phyloP scores from a whole-genome alignment of 2,888 invertebrate genomes.

The Agrochola litura region DNA sequence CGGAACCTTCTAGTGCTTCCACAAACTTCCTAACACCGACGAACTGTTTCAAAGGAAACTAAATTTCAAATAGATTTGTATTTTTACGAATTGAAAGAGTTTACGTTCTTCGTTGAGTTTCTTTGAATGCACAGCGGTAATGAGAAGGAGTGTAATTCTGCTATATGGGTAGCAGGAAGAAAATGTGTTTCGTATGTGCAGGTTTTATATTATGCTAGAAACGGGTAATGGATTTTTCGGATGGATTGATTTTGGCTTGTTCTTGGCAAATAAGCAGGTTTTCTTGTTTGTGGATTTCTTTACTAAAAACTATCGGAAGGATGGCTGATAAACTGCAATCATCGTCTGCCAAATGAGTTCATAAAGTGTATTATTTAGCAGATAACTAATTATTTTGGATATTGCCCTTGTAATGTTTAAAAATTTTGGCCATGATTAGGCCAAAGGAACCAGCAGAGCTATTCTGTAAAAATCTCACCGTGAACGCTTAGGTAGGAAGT shows the following conservation, averaged over 20 bases:
- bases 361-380: no score
- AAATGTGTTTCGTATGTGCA: conserved; percentile 20
- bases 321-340: neutral
- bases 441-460: no score
- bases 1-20: conserved; percentile 41
- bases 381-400: no score
- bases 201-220: neutral
- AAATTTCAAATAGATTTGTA: conserved; percentile 64
- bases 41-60: conserved; percentile 50
- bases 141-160: conserved; percentile 50
- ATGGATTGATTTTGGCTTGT: neutral
- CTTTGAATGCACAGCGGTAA: conserved; percentile 56
- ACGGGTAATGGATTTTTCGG: neutral
- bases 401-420: neutral
- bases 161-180: neutral
- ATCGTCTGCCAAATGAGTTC: neutral
- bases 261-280: neutral
- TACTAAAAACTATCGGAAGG: neutral
- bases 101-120: conserved; percentile 43
- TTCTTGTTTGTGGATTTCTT: neutral
- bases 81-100: conserved; percentile 59
- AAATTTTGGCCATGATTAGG: no score
- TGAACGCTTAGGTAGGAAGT: no score
- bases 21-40: conserved; percentile 29
- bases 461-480: no score